phyloP scores from a whole-genome alignment of 2,113 vertebrate species.

The Sorex fumeus region DNA sequence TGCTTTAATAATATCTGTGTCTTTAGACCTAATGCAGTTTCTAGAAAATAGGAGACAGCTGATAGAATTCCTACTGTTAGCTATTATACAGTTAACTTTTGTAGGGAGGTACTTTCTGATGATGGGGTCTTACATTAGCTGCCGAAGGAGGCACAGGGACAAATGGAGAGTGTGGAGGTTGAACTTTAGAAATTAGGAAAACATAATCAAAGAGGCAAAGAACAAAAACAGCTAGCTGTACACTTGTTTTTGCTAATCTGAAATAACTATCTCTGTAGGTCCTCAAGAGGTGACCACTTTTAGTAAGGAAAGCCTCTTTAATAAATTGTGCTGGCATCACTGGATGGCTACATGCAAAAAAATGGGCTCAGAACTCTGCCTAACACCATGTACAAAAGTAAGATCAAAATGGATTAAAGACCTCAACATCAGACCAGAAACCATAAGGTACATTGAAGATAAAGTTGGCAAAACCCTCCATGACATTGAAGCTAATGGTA shows the following conservation, averaged over 20 bases:
- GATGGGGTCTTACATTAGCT: not conserved
- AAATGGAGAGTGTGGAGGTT: not conserved
- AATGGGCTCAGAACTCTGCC: too few species aligned
- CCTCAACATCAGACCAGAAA: too few species aligned
- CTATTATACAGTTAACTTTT: not conserved
- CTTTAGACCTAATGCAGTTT: constrained; percentile 26
- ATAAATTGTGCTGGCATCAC: too few species aligned
- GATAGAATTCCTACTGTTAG: not conserved
- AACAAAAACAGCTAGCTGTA: not conserved
- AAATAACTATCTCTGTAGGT: not conserved
- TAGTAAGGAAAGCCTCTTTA: too few species aligned
- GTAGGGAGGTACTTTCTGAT: not conserved
- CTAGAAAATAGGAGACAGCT: not conserved
- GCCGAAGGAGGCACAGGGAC: not conserved
- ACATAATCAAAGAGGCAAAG: not conserved
- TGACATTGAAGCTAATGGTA: too few species aligned
- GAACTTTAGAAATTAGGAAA: not conserved
- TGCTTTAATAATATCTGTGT: constrained; percentile 40
- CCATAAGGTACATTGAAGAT: too few species aligned
- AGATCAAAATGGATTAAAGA: too few species aligned
- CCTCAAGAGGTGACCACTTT: not conserved
- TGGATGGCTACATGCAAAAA: too few species aligned
- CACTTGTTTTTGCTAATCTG: not conserved
- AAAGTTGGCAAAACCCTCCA: too few species aligned
- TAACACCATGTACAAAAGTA: too few species aligned